Base-by-base conservation (phyloP, 2,888 invertebrate genomes). In the Tenthredo distinguenda region DNA sequence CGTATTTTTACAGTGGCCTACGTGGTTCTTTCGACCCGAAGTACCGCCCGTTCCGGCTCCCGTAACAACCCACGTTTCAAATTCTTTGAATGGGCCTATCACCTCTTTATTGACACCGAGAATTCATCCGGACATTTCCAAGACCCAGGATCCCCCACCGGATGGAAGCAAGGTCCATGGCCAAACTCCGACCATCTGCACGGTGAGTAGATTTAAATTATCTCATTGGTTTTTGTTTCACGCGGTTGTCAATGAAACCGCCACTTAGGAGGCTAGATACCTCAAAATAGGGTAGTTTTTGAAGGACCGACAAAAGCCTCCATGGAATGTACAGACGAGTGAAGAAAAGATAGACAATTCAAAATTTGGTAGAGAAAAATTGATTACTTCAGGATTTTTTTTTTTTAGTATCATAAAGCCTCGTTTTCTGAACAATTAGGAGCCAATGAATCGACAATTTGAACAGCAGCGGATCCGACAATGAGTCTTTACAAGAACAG, bases 111-210 rank as follows among this genome's bases (percentile, higher is more conserved):
- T 83, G 81, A 86, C 90, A 31, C 87, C 91, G 12, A 91, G 90
- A 84, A 88, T 87, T 6, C 89, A 90, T 31, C 74, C 89, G 9
- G 92, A 91, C 4, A 55, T 87, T 26, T 83, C 88, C 12, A 91
- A 92, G 85, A 87, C 85, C 43, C 87, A 87, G 50, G 90, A 91
- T 31, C 86, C 87, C 18, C 86, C 89, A 18, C 85, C 89, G 81
- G 89, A 91, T 84, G 87, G 87, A 74, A 90, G 87, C 83, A 92
- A 91, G 81, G 88, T 93, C 50, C 93, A 93, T 65, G 93, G 93
- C 21, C 92, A 93, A 86, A 90, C 90, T 47, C 93, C 93, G 55
- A 93, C 92, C 26, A 93, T 93, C 87, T 93, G 93, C 87, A 91
- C 92, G 87, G 93, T 93, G 86, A 92, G 92, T 88, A n/a, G 55